Conservation (phyloP, 2,113 vertebrate species). For the Misgurnus anguillicaudatus region DNA sequence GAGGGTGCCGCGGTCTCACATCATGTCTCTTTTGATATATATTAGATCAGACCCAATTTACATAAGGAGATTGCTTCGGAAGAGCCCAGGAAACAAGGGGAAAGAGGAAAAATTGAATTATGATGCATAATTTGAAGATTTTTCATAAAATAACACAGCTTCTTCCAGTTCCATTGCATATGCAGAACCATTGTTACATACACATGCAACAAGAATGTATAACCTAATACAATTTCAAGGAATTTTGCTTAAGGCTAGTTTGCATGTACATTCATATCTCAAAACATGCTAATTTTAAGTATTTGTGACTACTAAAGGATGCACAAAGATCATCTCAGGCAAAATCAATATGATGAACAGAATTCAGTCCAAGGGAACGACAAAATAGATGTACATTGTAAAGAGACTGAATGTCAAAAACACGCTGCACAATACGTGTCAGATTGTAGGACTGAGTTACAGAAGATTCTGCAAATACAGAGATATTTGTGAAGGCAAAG, state of each 20-base stretch:
- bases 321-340: not conserved
- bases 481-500: not conserved
- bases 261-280: too few species aligned
- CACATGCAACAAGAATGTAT: too few species aligned
- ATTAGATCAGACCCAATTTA: constrained; percentile 52
- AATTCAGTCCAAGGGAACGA: not conserved
- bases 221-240: too few species aligned
- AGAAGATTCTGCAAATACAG: not conserved
- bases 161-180: too few species aligned
- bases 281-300: too few species aligned
- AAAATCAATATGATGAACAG: not conserved
- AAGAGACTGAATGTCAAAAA: not conserved
- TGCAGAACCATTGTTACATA: too few species aligned
- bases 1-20: constrained; percentile 45
- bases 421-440: not conserved
- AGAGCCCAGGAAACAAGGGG: constrained; percentile 1
- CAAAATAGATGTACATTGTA: not conserved
- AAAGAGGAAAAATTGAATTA: constrained; percentile 1
- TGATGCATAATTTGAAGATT: constrained; percentile 4
- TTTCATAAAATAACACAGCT: not conserved
- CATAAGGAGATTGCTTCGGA: constrained; percentile 46
- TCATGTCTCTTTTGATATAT: constrained; percentile 49
- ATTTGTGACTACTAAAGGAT: too few species aligned
- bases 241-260: too few species aligned
- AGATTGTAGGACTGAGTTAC: not conserved